Conservation (phyloP, 1,140 invertebrate species). For the Dryas iulia region DNA sequence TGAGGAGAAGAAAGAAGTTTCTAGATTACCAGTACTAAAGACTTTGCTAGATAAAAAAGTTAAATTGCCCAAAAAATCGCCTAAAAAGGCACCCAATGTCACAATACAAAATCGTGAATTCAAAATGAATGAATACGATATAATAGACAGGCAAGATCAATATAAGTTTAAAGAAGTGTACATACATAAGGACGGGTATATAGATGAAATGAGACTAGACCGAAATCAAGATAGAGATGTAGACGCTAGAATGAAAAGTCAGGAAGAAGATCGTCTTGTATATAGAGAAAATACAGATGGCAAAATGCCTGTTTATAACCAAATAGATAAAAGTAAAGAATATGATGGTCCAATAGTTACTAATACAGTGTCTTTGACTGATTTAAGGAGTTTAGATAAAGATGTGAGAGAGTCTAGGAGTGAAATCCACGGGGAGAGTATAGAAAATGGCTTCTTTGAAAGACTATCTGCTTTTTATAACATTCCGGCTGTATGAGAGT, state of each 20-base stretch:
- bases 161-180: slow-evolving; percentile 40
- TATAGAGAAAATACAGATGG: slow-evolving; percentile 60
- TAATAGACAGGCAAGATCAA: slow-evolving; percentile 43
- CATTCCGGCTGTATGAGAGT: slow-evolving; percentile 57
- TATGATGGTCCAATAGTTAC: slow-evolving; percentile 37
- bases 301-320: slow-evolving; percentile 60
- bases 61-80: slow-evolving; percentile 40
- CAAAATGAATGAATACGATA: slow-evolving; percentile 38
- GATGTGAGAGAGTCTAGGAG: slow-evolving; percentile 42
- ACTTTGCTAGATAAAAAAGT: slow-evolving; percentile 48
- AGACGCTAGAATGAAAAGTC: slow-evolving; percentile 36
- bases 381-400: slow-evolving; percentile 46
- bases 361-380: slow-evolving; percentile 42
- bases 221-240: slow-evolving; percentile 42
- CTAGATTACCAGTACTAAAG: slow-evolving; percentile 36
- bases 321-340: slow-evolving; percentile 53
- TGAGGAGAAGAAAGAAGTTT: slow-evolving; percentile 30
- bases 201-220: slow-evolving; percentile 39
- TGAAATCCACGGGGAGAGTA: slow-evolving; percentile 46
- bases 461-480: slow-evolving; percentile 58
- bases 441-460: slow-evolving; percentile 62
- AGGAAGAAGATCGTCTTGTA: slow-evolving; percentile 32
- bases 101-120: slow-evolving; percentile 49
- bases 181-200: slow-evolving; percentile 21
- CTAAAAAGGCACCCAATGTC: slow-evolving; percentile 58